Conservation (phyloP, 2,797 vertebrate species). For the Gephyroberyx darwinii region DNA sequence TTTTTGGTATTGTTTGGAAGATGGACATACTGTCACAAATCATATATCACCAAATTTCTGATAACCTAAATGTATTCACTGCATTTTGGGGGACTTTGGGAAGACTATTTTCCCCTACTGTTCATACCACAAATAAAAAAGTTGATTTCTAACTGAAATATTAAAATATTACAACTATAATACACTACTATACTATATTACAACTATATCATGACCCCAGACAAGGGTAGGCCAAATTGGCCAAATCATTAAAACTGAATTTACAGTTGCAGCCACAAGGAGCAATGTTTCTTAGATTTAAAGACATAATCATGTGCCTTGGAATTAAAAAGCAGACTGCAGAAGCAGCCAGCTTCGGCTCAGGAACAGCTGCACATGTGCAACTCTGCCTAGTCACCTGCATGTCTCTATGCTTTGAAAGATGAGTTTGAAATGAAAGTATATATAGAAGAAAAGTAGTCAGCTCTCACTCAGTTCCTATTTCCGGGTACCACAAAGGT, state of each 20-base stretch:
- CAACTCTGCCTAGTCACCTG: slow-evolving; percentile 9
- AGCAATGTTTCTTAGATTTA: slow-evolving; percentile 11
- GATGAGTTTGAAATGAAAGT: background rate
- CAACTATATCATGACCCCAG: too few species aligned
- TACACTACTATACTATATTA: too few species aligned
- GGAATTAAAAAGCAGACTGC: background rate
- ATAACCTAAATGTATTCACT: too few species aligned
- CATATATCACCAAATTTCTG: too few species aligned
- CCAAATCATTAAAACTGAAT: background rate
- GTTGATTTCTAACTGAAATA: too few species aligned
- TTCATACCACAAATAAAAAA: too few species aligned
- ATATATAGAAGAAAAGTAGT: background rate
- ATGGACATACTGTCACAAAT: too few species aligned
- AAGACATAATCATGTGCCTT: background rate
- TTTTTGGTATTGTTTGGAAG: too few species aligned
- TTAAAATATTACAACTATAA: too few species aligned
- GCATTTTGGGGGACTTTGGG: too few species aligned
- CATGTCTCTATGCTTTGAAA: slow-evolving; percentile 13
- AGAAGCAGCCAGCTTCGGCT: background rate
- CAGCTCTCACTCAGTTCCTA: slow-evolving; percentile 27
- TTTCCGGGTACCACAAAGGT: background rate
- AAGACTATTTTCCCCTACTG: too few species aligned
- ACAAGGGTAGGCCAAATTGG: background rate
- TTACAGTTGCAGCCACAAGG: background rate
- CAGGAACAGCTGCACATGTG: background rate